Conservation (phyloP, 2,113 vertebrate genomes). For the Egretta garzetta region DNA sequence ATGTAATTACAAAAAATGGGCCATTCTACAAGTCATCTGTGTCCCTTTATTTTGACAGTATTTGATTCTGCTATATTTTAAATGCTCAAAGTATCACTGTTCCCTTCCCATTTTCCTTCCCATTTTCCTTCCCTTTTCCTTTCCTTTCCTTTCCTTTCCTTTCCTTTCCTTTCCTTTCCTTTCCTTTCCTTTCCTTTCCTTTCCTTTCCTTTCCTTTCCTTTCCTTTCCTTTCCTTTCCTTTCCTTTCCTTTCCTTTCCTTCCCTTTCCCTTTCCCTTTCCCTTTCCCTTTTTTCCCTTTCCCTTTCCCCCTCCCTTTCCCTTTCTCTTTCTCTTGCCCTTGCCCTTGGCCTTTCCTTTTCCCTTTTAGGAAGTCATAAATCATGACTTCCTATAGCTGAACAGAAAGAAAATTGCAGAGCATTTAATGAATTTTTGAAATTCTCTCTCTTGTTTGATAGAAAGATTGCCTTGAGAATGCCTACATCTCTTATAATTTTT, state of each 20-base stretch:
- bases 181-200: neutral
- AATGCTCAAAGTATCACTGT: neutral
- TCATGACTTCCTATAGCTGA: neutral
- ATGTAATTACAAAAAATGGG: constrained; percentile 57
- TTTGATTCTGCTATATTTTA: constrained; percentile 7
- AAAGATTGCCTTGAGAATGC: neutral
- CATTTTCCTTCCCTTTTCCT: neutral
- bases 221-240: neutral
- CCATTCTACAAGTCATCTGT: constrained; percentile 29
- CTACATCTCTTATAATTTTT: neutral
- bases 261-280: too few species aligned
- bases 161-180: too few species aligned
- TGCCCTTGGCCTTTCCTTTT: too few species aligned
- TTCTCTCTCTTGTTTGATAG: neutral
- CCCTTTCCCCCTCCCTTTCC: too few species aligned
- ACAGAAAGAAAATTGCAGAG: neutral
- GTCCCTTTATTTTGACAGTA: constrained; percentile 1
- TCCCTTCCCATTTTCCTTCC: neutral
- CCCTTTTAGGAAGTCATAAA: neutral
- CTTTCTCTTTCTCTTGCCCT: too few species aligned
- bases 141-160: too few species aligned
- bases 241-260: too few species aligned
- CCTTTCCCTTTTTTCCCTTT: neutral
- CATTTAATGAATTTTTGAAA: neutral
- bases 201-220: too few species aligned